Conservation (phyloP, 1,140 invertebrate genomes). For the Portunus trituberculatus region DNA sequence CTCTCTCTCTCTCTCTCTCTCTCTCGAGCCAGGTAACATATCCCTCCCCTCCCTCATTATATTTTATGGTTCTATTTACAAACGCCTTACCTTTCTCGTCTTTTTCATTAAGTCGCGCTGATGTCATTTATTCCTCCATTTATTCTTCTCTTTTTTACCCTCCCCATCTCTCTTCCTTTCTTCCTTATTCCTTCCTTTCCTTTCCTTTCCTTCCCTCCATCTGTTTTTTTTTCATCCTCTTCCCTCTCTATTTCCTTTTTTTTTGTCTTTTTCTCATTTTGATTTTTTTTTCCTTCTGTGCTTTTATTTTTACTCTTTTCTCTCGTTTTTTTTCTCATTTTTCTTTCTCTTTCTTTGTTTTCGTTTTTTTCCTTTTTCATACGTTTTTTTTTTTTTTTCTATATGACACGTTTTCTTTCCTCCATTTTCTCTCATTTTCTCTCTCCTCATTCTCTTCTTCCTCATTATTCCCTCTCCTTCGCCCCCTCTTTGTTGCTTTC, state of each 20-base stretch:
- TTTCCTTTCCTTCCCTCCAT: not conserved
- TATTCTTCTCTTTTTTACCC: not conserved
- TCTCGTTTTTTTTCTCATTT: not conserved
- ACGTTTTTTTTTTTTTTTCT: not conserved
- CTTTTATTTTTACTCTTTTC: not conserved
- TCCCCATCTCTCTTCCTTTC: not conserved
- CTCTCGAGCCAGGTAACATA: not conserved
- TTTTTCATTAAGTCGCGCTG: not conserved
- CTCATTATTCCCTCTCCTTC: not conserved
- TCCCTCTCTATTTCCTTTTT: too few species aligned
- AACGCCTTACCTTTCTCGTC: not conserved
- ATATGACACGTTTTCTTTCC: not conserved
- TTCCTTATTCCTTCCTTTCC: too few species aligned
- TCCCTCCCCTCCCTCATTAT: not conserved
- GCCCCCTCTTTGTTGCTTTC: not conserved
- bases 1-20: slow-evolving; percentile 2
- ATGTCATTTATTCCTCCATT: not conserved
- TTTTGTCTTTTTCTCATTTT: too few species aligned
- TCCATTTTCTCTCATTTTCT: not conserved
- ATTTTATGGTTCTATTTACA: not conserved
- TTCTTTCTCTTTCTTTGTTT: not conserved
- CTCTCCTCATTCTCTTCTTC: not conserved
- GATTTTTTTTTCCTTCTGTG: too few species aligned
- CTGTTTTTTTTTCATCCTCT: too few species aligned
- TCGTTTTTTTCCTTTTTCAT: not conserved